phyloP scores from a whole-genome alignment of 2,888 invertebrate species.

The Lissocephala sabroskyi region DNA sequence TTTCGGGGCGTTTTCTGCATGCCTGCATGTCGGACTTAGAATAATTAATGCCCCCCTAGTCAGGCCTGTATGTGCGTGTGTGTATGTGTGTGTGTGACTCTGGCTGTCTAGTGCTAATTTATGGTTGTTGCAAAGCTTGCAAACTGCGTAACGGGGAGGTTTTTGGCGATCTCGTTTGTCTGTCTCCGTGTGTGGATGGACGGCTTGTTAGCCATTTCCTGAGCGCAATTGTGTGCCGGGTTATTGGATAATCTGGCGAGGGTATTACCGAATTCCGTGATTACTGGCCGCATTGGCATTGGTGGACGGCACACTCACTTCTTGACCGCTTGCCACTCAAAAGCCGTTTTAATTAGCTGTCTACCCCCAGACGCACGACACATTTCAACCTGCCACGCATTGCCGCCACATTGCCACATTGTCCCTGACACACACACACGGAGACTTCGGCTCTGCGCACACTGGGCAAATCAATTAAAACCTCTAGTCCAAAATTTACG shows the following conservation, averaged over 20 bases:
- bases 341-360: constrained; percentile 32
- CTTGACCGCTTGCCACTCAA: constrained; percentile 13
- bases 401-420: constrained; percentile 29
- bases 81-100: neutral
- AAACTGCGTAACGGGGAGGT: neutral
- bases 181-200: too few relatives aligned
- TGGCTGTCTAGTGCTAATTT: constrained; percentile 45
- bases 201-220: constrained; percentile 52
- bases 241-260: too few relatives aligned
- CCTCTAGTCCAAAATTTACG: constrained; percentile 8
- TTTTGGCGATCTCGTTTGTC: too few relatives aligned
- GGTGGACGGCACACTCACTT: neutral
- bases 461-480: constrained; percentile 45
- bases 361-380: constrained; percentile 25
- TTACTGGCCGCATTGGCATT: neutral
- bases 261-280: too few relatives aligned
- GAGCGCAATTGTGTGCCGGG: constrained; percentile 5
- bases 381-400: constrained; percentile 30
- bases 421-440: constrained; percentile 43
- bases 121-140: constrained; percentile 50
- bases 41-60: constrained; percentile 51
- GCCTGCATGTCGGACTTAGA: constrained; percentile 25
- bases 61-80: neutral
- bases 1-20: constrained; percentile 5
- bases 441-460: too few relatives aligned